phyloP scores from a whole-genome alignment of 2,113 vertebrate genomes.

The Coptodon bakossiorum region DNA sequence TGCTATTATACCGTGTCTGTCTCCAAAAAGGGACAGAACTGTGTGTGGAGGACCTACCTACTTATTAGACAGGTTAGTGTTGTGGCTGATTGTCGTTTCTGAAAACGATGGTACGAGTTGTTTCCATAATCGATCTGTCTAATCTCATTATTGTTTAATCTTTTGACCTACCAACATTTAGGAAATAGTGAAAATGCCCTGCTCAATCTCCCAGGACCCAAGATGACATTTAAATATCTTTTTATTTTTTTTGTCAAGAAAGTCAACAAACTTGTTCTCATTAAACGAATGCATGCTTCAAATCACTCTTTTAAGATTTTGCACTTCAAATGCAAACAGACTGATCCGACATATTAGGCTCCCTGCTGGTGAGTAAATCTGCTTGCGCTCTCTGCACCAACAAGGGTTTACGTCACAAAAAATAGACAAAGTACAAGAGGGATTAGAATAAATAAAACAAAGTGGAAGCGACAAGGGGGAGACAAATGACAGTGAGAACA shows the following conservation, averaged over 20 bases:
- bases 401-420: background rate
- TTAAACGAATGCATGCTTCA: background rate
- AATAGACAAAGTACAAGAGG: background rate
- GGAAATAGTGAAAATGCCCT: background rate
- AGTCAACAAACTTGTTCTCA: background rate
- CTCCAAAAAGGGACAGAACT: background rate
- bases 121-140: background rate
- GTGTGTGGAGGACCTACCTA: background rate
- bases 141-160: background rate
- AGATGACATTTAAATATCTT: background rate
- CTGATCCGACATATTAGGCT: background rate
- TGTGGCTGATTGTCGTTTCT: background rate
- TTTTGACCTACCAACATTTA: background rate
- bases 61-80: background rate
- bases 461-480: background rate
- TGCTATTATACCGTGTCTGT: background rate
- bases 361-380: background rate
- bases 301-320: background rate
- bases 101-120: background rate
- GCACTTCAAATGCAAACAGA: background rate
- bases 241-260: background rate
- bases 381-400: background rate
- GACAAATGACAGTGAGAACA: background rate
- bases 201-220: background rate
- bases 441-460: constrained; percentile 1